phyloP scores from a whole-genome alignment of 2,888 invertebrate genomes.

The Leptopilina myrica region DNA sequence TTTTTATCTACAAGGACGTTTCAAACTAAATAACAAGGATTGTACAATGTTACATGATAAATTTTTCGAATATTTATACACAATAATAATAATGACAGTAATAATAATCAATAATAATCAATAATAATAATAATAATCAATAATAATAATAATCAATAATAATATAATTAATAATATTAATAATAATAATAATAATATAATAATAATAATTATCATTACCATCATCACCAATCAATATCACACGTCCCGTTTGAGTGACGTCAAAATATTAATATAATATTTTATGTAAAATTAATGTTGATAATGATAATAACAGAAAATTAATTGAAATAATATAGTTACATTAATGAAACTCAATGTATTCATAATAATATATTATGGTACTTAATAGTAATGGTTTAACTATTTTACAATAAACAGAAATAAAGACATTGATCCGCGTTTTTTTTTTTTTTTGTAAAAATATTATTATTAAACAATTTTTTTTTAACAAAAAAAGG shows the following conservation, averaged over 20 bases:
- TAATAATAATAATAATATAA: slow-evolving; percentile 53
- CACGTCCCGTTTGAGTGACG: slow-evolving; percentile 41
- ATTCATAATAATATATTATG: slow-evolving; percentile 54
- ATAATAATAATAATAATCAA: slow-evolving; percentile 59
- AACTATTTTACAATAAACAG: slow-evolving; percentile 57
- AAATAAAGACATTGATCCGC: slow-evolving; percentile 42
- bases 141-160: slow-evolving; percentile 56
- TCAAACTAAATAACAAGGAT: slow-evolving; percentile 68
- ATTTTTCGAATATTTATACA: slow-evolving; percentile 66
- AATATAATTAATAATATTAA: slow-evolving; percentile 56
- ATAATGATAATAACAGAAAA: slow-evolving; percentile 43
- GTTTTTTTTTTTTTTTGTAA: not conserved
- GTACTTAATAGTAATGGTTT: slow-evolving; percentile 51
- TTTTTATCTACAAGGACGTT: slow-evolving; percentile 68
- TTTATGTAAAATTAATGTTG: slow-evolving; percentile 50
- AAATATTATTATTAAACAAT: slow-evolving; percentile 22
- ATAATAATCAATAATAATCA: slow-evolving; percentile 49
- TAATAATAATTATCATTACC: slow-evolving; percentile 47
- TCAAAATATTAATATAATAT: slow-evolving; percentile 52
- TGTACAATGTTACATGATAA: slow-evolving; percentile 71
- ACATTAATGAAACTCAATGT: slow-evolving; percentile 51
- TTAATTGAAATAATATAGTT: slow-evolving; percentile 46
- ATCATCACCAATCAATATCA: slow-evolving; percentile 41
- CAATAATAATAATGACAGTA: slow-evolving; percentile 65
- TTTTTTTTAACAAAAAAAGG: slow-evolving; percentile 38